A percentile compares a stretch with the other conserved stretches of the same genome.
Conservation (phyloP, 2,888 invertebrate genomes). For the Drymonia ruficornis region DNA sequence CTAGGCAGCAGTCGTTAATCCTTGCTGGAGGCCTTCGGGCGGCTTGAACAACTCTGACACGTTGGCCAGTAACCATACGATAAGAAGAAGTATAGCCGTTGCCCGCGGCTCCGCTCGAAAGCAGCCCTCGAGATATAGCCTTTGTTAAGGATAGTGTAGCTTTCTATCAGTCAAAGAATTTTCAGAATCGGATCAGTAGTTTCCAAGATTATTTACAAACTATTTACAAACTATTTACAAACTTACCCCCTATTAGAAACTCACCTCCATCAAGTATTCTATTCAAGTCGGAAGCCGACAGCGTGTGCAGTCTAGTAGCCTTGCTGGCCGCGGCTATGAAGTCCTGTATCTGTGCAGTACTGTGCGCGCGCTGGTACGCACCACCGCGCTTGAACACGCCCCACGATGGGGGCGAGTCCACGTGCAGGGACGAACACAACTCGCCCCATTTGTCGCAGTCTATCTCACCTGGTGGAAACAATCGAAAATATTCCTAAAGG, state of each 20-base stretch:
- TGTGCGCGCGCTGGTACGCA: constrained; percentile 87
- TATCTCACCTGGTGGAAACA: constrained; percentile 80
- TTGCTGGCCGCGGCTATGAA: constrained; percentile 45
- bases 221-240: too few species aligned
- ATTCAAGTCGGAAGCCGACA: constrained; percentile 86
- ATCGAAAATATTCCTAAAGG: neutral
- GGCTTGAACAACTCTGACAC: too few species aligned
- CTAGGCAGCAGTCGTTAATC: too few species aligned
- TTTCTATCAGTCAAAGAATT: too few species aligned
- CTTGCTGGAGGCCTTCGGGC: too few species aligned
- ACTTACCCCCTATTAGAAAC: constrained; percentile 11
- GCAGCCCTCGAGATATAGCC: too few species aligned
- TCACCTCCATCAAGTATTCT: constrained; percentile 80
- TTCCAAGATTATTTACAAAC: too few species aligned
- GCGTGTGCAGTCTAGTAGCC: constrained; percentile 81
- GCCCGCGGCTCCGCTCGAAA: too few species aligned
- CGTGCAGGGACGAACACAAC: constrained; percentile 85
- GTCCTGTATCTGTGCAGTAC: constrained; percentile 42
- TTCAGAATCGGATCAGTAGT: too few species aligned
- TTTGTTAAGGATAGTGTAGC: too few species aligned
- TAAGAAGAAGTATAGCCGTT: too few species aligned
- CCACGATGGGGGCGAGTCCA: constrained; percentile 90
- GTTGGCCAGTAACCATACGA: too few species aligned
- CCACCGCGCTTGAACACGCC: constrained; percentile 90
- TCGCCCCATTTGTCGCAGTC: constrained; percentile 84